Evolutionary conservation across 2,113 vertebrate genomes (phyloP), one percentile per base, ranked within the genome.

Genomic region (Anolis sagrei): DNA sequence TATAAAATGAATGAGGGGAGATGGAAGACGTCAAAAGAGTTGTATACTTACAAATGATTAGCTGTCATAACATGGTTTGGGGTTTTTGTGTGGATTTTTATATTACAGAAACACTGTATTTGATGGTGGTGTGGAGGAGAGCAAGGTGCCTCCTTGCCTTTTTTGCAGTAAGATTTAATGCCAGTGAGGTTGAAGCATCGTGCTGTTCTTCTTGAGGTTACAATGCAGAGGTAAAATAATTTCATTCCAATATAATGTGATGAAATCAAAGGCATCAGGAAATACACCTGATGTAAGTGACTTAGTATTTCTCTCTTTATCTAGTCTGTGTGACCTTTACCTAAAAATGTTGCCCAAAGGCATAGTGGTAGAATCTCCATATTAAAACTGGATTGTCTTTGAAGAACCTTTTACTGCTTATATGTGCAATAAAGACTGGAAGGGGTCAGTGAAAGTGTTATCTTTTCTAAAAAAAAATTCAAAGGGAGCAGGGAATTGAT

Each of bases 41-140:
- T 93, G 88, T 94, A 91, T 92, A 90, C 92, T 95, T 95, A 90
- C 93, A 93, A 91, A 94, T 93, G 90, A 95, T 95, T 93, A 92
- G 90, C 93, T 95, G 94, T 95, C 94, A 93, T 91, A 92, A 89
- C 92, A 88, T 79, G 90, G 25, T 69, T 87, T 68, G 84, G 29
- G 81, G 7, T 72, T 14, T 18, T 25, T 18, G 70, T 64, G 18
- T 39, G 58, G 54, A 48, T 49, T 84, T 76, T 75, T 75, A 66
- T 84, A 84, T 64, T 76, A 76, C 19, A n/a, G 10, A 76, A 84
- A 75, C 32, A 32, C 72, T 48, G 61, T 39, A 66, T 48, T 87
- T 49, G 83, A 78, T 0, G 73, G 54, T 13, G 54, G 3, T 54
- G 51, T 4, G 48, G 39, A 44, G 64, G 27, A 32, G 92, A 88